Base-by-base conservation (phyloP, 2,113 vertebrate species). In the Macroglossus sobrinus region DNA sequence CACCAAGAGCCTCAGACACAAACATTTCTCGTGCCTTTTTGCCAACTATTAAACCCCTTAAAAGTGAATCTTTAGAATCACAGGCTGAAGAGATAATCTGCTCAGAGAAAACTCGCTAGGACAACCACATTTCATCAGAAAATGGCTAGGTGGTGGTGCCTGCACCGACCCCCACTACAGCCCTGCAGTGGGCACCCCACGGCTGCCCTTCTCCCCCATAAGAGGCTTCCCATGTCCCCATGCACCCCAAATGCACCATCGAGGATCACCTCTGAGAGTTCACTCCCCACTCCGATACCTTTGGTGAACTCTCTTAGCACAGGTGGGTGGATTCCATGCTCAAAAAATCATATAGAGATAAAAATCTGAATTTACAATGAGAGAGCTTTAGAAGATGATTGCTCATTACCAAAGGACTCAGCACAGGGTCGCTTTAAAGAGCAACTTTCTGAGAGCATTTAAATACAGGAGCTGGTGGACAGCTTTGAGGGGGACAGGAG, bases 321-420 rank as follows among this genome's bases (percentile, higher is more conserved):
- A 19, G 14, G 97, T 95, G 87, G 92, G 96, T 50, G 96, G 95
- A 47, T 96, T 80, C 84, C 79, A 88, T 57, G n/a, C 86, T 66
- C 3, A 21, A 47, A 93, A 97, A 59, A 50, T 80, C 91, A 40
- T 21, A 68, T 64, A 43, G 38, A 87, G 92, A 66, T 21, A n/a
- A 82, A 89, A 96, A 92, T 28, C 84, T 40, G 38, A 93, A 53
- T 66, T 71, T 68, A 19, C 84, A 55, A 6, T 1, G 12, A 66
- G 53, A 45, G 12, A 15, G 76, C 81, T 68, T 40, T 69, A 28
- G 68, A 68, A 75, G 45, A 1, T 5, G 71, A 89, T 61, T 61
- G 38, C 89, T 97, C 92, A 50, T 84, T 22, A 19, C 53, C 4
- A 0, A 93, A 71, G 82, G 68, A 63, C 4, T 57, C 69, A 69